Base-by-base conservation (phyloP, 2,113 vertebrate genomes). In the Falcunculus frontatus region DNA sequence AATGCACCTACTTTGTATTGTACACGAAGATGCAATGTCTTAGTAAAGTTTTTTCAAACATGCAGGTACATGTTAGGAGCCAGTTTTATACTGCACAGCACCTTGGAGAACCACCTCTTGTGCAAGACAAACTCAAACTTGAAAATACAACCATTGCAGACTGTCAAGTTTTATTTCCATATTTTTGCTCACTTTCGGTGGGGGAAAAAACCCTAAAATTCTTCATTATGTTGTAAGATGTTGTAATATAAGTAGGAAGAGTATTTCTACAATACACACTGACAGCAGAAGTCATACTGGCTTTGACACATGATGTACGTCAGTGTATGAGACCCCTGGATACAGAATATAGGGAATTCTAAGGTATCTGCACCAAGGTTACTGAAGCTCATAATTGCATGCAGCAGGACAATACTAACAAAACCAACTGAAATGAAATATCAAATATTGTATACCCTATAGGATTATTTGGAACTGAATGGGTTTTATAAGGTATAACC, bases 151-250 rank as follows among this genome's bases (percentile, higher is more conserved):
- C 50, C 18, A 25, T 5, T 62, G 16, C 17, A 68, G 47, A 42
- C 39, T 46, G 16, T 16, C 20, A 52, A 46, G 18, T 57, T 87
- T 92, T 73, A 83, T 49, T 75, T 77, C 23, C 7, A 10, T 47
- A 20, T 84, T 90, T 75, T 70, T 90, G 19, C 13, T 84, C 4
- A 50, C 13, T 86, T 84, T 59, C 6, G 5, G 7, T 50, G 4
- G 7, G 5, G 7, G 4, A 9, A 26, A 3, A 29, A 0, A 1
- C 9, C 3, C 19, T 75, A 53, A 78, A 55, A 56, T 49, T 78
- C 16, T 92, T 80, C 9, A 44, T 67, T 60, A 23, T 16, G 18
- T 70, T 87, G 16, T 67, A 42, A 57, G 62, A 37, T 27, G 26
- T 4, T 41, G 37, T 37, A 74, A 42, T 35, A 25, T 29, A 77